Evolutionary conservation across 1,140 invertebrate genomes (phyloP).

Genomic region (Nebria ingens): DNA sequence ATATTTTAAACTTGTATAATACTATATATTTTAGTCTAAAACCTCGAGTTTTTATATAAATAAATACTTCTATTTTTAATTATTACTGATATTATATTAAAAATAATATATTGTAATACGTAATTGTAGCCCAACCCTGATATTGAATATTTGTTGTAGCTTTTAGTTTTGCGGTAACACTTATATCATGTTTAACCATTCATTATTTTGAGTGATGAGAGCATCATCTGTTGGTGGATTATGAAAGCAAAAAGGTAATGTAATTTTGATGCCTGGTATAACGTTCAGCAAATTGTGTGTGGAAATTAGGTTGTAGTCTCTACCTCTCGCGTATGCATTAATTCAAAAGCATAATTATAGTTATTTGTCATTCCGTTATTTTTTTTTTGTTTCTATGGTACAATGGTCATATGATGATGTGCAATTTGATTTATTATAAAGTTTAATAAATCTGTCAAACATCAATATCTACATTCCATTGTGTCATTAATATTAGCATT

Average conservation of each 20-base stretch:
- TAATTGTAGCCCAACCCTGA: not conserved
- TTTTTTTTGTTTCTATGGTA: not conserved
- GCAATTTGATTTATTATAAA: not conserved
- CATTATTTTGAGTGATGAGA: constrained; percentile 3
- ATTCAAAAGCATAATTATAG: not conserved
- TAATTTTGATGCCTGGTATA: constrained; percentile 1
- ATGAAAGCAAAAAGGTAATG: constrained; percentile 1
- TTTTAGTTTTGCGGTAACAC: not conserved
- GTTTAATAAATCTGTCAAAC: not conserved
- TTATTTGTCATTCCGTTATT: not conserved
- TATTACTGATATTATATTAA: not conserved
- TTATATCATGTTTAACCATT: not conserved
- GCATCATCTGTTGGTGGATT: not conserved
- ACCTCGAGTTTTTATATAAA: not conserved
- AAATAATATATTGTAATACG: too few relatives aligned
- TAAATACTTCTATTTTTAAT: not conserved
- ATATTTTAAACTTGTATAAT: not conserved
- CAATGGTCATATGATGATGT: not conserved
- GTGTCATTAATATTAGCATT: not conserved
- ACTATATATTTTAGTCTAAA: not conserved
- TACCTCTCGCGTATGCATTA: not conserved
- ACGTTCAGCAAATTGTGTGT: not conserved
- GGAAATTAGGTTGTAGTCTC: not conserved
- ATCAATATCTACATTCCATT: not conserved
- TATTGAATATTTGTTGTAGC: not conserved